These are phyloP conservation scores for Brachionus rotundiformis DNA, from an alignment of 1,140 invertebrate genomes.

Conservation along the genomic window DNA sequence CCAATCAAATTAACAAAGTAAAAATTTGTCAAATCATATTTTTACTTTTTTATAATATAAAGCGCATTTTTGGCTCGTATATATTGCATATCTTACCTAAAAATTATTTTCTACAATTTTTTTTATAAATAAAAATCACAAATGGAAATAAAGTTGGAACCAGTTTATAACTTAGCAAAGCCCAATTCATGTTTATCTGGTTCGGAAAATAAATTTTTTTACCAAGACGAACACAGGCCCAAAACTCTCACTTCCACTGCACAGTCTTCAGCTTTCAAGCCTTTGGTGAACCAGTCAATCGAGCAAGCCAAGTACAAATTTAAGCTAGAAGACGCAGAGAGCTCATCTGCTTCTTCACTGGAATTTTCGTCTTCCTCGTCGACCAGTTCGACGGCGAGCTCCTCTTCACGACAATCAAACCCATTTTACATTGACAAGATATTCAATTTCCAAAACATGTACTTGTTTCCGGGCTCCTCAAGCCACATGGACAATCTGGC, in stretches of 20 bases:
- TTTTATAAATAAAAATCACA: background rate
- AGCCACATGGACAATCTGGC: background rate
- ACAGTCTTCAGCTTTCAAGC: constrained; percentile 19
- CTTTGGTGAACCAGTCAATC: background rate
- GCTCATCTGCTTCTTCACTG: background rate
- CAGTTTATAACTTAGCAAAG: background rate
- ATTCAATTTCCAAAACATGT: constrained; percentile 50
- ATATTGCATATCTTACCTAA: constrained; percentile 33
- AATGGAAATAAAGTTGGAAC: constrained; percentile 40
- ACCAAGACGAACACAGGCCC: background rate
- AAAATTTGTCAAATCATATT: constrained; percentile 32
- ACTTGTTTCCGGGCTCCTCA: constrained; percentile 27
- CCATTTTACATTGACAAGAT: constrained; percentile 43
- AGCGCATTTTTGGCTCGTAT: background rate
- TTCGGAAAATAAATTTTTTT: background rate
- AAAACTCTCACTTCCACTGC: background rate
- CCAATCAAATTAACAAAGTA: background rate
- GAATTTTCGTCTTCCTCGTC: constrained; percentile 29
- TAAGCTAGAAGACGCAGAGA: constrained; percentile 21
- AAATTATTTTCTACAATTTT: constrained; percentile 3
- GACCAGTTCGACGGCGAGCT: background rate
- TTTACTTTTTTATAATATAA: background rate
- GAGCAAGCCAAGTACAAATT: constrained; percentile 17
- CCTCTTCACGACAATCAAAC: background rate
- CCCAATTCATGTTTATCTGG: background rate